Percentiles rank a stretch among this genome's conserved stretches.
Conservation (phyloP, 2,888 invertebrate species). For the Myopa tessellatipennis region DNA sequence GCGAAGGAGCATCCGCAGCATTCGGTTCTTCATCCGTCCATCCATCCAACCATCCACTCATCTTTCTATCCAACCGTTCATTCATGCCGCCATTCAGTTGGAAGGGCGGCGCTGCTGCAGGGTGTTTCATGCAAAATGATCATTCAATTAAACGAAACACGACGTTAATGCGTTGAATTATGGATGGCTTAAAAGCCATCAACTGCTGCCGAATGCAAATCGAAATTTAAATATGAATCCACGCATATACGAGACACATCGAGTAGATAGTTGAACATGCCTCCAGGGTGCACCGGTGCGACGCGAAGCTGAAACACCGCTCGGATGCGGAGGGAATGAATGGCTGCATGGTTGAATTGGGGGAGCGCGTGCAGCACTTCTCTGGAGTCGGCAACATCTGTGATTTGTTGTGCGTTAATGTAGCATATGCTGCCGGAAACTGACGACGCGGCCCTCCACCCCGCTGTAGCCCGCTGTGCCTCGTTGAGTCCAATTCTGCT, state of each 20-base stretch:
- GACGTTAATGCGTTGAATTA: constrained; percentile 57
- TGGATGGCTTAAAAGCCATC: constrained; percentile 45
- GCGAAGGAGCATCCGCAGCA: neutral
- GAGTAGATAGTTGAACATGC: too few relatives aligned
- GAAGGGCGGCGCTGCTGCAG: neutral
- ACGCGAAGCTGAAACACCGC: too few relatives aligned
- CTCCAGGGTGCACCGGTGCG: too few relatives aligned
- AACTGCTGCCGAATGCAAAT: constrained; percentile 37
- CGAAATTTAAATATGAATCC: constrained; percentile 4
- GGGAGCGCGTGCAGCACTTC: neutral
- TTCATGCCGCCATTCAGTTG: neutral
- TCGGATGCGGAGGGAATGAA: neutral
- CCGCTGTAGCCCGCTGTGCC: neutral
- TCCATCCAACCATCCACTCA: too few relatives aligned
- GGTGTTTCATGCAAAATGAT: constrained; percentile 64
- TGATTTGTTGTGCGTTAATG: constrained; percentile 14
- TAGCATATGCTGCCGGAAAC: constrained; percentile 21
- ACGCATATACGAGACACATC: neutral
- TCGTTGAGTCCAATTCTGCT: neutral
- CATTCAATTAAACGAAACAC: constrained; percentile 64
- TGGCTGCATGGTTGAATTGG: neutral
- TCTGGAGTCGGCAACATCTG: constrained; percentile 25
- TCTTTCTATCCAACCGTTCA: too few relatives aligned
- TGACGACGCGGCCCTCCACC: neutral
- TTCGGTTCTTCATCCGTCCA: neutral